phyloP scores from a whole-genome alignment of 2,797 vertebrate species.

The Pangasius sanitwongsei region DNA sequence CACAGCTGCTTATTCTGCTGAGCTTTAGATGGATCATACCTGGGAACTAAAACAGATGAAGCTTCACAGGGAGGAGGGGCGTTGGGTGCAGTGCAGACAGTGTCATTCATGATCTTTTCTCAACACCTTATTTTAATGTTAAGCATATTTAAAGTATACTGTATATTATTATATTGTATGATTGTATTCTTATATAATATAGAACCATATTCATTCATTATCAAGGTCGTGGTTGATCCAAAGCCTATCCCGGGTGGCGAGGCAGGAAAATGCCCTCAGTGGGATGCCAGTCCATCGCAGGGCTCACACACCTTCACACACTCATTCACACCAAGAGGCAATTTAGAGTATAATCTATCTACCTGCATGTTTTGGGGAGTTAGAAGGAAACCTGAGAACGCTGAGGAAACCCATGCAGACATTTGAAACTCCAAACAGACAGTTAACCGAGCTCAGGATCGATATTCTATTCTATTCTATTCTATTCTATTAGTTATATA shows the following conservation, averaged over 20 bases:
- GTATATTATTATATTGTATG: neutral
- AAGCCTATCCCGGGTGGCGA: neutral
- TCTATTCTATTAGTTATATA: too few species aligned
- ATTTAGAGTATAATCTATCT: neutral
- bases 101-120: neutral
- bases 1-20: neutral
- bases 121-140: neutral
- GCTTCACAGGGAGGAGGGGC: neutral
- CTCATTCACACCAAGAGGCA: neutral
- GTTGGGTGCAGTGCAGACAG: neutral
- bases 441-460: neutral
- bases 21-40: too few species aligned
- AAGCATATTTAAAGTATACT: neutral
- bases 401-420: neutral
- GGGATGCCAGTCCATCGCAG: neutral
- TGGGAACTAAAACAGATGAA: neutral
- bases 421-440: neutral
- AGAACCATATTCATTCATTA: neutral
- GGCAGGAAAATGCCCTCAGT: neutral
- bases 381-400: neutral
- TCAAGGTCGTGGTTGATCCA: neutral
- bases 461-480: too few species aligned
- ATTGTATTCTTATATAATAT: neutral
- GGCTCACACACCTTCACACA: neutral
- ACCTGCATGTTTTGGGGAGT: neutral